Percentiles rank a stretch among this genome's conserved stretches.
Conservation (phyloP, 2,797 vertebrate genomes). For the Chrysocyon brachyurus region DNA sequence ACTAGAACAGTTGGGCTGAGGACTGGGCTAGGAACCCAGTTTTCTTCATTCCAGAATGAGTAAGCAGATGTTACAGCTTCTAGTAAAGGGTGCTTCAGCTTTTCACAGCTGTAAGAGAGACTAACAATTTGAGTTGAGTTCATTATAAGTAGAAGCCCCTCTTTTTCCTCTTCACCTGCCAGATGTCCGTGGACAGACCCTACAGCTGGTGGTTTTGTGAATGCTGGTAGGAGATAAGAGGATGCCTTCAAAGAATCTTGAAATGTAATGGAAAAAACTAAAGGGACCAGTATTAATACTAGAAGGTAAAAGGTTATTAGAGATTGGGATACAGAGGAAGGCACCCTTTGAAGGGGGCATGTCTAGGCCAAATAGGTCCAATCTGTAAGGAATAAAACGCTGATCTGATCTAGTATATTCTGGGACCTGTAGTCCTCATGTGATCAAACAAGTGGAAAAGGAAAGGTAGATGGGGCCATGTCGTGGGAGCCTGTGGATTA, state of each 20-base stretch:
- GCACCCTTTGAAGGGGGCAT: background rate
- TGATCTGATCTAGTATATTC: background rate
- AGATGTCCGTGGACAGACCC: background rate
- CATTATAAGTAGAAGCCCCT: background rate
- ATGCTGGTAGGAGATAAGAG: background rate
- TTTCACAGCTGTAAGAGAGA: background rate
- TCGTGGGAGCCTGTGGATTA: background rate
- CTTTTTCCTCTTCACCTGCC: background rate
- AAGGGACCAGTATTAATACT: background rate
- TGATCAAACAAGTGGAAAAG: background rate
- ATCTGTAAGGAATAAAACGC: background rate
- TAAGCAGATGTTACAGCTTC: background rate
- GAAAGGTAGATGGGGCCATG: background rate
- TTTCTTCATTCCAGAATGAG: background rate
- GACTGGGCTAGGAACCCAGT: background rate
- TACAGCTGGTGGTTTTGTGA: background rate
- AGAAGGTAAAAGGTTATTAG: background rate
- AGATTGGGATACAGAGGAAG: background rate
- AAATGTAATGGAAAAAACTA: background rate
- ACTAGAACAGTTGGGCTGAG: background rate
- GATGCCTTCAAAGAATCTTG: background rate
- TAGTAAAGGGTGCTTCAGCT: background rate
- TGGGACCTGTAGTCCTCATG: background rate
- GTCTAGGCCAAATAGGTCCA: background rate
- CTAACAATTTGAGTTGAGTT: background rate